Evolutionary conservation across 2,888 invertebrate genomes (phyloP), one percentile per base, ranked within the genome.

Genomic region (Thymelicus lineola): DNA sequence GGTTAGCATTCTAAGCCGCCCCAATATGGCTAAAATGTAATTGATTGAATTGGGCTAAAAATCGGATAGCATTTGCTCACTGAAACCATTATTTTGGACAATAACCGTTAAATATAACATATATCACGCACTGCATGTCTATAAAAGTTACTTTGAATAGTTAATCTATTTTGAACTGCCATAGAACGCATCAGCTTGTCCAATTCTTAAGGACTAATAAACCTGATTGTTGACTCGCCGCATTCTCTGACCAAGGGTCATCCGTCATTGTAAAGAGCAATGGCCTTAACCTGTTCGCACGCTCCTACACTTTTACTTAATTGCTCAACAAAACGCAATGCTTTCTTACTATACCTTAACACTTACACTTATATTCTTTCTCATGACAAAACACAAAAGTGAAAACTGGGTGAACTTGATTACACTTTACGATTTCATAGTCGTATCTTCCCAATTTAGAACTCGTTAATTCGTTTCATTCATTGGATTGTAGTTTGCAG

Each of bases 261-360:
- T 50, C 57, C 55, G 74, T 73, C 74, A 76, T 68, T 59, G 61
- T 64, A 73, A 78, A 75, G 76, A 74, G 72, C 76, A 77, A 71
- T 77, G 77, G 77, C 74, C 77, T 63, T 71, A 62, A 70, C 67
- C 64, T 76, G 80, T 88, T 90, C 90, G 78, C 89, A 90, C 89
- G 87, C 82, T 84, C 83, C 81, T 83, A 80, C 79, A 87, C 90
- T 90, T 91, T 90, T 91, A 90, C 91, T 89, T 89, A 90, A 91
- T 90, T 88, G 85, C 80, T 75, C 78, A 77, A 82, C 84, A 86
- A 90, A 89, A 86, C 84, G 83, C 82, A 86, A 87, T 86, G 85
- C 86, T 88, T 85, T 88, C 85, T 82, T 88, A 78, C 77, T 80
- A 82, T 86, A 87, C 86, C 84, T 86, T 88, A 86, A 86, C 73